Evolutionary conservation across 2,113 vertebrate species (phyloP).

Genomic region (Lanius collurio): DNA sequence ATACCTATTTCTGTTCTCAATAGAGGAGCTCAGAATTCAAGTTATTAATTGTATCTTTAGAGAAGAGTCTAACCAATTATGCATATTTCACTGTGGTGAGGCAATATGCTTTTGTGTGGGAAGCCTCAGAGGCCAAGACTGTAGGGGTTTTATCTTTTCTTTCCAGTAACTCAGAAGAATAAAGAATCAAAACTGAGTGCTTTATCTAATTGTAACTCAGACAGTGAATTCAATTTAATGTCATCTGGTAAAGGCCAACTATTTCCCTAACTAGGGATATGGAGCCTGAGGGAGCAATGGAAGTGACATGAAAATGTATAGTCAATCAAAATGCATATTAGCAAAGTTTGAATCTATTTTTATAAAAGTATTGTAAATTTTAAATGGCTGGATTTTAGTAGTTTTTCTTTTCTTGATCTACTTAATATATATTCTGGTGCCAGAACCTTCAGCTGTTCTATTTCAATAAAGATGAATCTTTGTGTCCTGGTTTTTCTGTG

Average conservation of each 20-base stretch:
- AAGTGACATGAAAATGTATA: not conserved
- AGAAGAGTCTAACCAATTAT: not conserved
- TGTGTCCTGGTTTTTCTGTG: not conserved
- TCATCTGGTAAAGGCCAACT: conserved; percentile 4
- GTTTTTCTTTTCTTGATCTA: not conserved
- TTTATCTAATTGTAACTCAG: conserved; percentile 39
- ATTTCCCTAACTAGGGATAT: not conserved
- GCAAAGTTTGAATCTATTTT: conserved; percentile 16
- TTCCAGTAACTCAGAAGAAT: conserved; percentile 8
- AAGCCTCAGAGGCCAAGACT: not conserved
- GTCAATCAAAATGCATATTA: conserved; percentile 47
- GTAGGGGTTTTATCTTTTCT: conserved; percentile 6
- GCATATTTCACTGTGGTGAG: not conserved
- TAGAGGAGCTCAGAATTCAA: not conserved
- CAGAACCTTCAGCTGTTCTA: not conserved
- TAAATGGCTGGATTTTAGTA: not conserved
- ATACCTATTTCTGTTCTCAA: not conserved
- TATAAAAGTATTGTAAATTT: not conserved
- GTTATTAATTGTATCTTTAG: not conserved
- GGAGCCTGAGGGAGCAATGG: not conserved
- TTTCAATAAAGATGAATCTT: not conserved
- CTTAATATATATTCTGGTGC: not conserved
- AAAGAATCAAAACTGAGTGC: conserved; percentile 13
- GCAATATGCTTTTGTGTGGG: not conserved
- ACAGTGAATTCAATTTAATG: conserved; percentile 16